Evolutionary conservation across 2,797 vertebrate species (phyloP), one percentile per base, ranked within the genome.

Genomic region (Pseudomugil tenellus): DNA sequence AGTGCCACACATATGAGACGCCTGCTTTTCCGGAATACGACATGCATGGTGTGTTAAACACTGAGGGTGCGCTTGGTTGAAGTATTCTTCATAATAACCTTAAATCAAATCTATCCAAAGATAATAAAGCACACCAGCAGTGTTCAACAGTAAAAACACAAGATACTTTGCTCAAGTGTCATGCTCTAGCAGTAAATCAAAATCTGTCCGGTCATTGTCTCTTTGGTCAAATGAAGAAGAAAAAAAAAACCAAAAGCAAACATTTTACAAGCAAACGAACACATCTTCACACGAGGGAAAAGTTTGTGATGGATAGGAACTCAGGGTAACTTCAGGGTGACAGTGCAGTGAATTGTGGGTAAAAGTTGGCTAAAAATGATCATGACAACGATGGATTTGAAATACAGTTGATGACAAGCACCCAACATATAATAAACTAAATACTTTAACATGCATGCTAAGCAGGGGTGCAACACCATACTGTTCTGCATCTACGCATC

Each of bases 1-100:
- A 0, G 25, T 3, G 14, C 1, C 3, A 41, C 2, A 12, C 41
- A 17, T 23, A 16, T 12, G 3, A 23, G 34, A 52, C 0, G 7
- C 66, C 35, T 79, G 67, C 72, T 79, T 48, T 43, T 28, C 29
- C 46, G 58, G n/a, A 55, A 68, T 4, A 23, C 14, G 13, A 19
- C 89, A 89, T 91, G 89, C 89, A 80, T 73, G 70, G 68, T 35
- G 0, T 55, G 53, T 77, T 72, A 79, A 75, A 80, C 66, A 77
- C 79, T 58, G 79, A 53, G 48, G 74, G 65, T 62, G 78, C 55
- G 35, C 63, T 71, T 53, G 21, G 19, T 73, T 59, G 25, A 66
- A 56, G 7, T 14, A 1, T n/a, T 14, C 41, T 21, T 10, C 16
- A 8, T 41, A 37, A 23, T 8, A 29, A 37, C 28, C 29, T 58